Evolutionary conservation across 37 sponge, comb jelly and placozoan species (phyloP), one percentile per base, ranked within the genome.

Genomic region (Lycopodina hypogea): DNA sequence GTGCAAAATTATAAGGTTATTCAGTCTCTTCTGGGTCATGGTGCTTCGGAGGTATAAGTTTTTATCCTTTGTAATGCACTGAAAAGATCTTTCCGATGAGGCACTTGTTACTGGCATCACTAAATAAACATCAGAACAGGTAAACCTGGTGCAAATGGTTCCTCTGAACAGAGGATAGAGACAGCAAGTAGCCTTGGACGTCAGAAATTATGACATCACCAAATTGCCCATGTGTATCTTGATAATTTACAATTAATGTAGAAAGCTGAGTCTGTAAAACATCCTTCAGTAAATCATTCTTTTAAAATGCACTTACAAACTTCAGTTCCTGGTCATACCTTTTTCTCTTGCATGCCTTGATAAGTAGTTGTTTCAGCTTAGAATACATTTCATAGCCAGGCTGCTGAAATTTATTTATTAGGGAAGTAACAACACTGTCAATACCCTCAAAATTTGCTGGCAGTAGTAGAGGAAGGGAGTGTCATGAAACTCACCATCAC

Each of bases 31-130:
- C 36, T 89, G 85, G 28, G 53, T 84, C 90, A 89, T 80, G 30
- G 85, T 80, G 38, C 52, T 35, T 21, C 80, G 55, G 33, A 89
- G 80, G 60, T n/a, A n/a, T 88, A 88, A 26, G 83, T 88, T 38
- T 83, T 79, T 35, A 88, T 56, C 22, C 84, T 45, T 1, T 76
- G 57, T 37, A 88, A 75, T 29, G 84, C 80, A 58, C 71, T 63
- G 9, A 84, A 84, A 83, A 0, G 81, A 80, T 15, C 89, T 41
- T 64, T 89, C 85, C 24, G 81, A 80, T 24, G 77, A 69, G 39
- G 85, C 81, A 84, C 84, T 89, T 28, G 85, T 84, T 41, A 85
- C 90, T 33, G 89, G 85, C 85, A 89, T 89, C 1, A 89, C 64
- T 45, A 84, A 55, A 19, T 83, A 65, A 11, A 88, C 72, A 40